A percentile compares a stretch with the other conserved stretches of the same genome.
Conservation (phyloP, 1,140 invertebrate species). For the Acyrthosiphon pisum region DNA sequence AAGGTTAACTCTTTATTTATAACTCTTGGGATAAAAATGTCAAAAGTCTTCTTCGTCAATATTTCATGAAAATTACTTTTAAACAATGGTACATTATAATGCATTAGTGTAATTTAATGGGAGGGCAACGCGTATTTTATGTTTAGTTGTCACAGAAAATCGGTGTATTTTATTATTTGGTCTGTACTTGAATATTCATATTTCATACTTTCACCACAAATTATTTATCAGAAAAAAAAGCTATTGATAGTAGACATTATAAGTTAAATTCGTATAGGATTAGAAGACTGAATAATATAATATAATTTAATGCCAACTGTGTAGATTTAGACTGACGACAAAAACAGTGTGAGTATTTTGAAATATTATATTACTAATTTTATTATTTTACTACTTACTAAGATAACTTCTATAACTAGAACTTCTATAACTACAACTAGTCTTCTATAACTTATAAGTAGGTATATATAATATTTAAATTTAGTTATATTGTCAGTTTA, state of each 20-base stretch:
- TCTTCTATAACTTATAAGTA: neutral
- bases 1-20: neutral
- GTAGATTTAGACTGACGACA: neutral
- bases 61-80: neutral
- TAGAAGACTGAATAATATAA: neutral
- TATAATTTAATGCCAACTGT: neutral
- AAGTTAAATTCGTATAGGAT: neutral
- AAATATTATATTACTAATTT: neutral
- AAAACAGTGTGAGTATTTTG: neutral
- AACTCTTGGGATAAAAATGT: neutral
- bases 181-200: neutral
- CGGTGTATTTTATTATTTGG: neutral
- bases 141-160: neutral
- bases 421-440: too few species aligned
- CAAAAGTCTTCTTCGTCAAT: neutral
- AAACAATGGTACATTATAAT: neutral
- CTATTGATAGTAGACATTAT: neutral
- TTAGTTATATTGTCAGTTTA: neutral
- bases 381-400: too few species aligned
- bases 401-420: too few species aligned
- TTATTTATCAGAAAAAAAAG: neutral
- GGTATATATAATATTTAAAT: neutral
- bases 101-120: neutral
- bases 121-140: neutral
- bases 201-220: neutral